A percentile compares a stretch with the other conserved stretches of the same genome.
phyloP scores from a whole-genome alignment of 2,888 invertebrate species.

The Drosophila neonasuta region DNA sequence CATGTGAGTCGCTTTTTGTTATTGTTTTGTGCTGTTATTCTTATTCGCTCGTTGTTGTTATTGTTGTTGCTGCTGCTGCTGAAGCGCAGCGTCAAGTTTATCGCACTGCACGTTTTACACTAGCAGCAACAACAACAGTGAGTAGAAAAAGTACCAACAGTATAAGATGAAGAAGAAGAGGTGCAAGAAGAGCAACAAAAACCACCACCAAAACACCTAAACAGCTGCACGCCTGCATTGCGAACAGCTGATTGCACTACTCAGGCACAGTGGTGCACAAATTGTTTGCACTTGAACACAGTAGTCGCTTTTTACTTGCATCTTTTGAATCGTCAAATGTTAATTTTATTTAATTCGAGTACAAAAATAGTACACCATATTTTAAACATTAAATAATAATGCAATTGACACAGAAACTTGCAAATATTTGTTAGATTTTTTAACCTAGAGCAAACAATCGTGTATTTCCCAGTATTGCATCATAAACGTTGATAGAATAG shows the following conservation, averaged over 20 bases:
- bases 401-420: too few relatives aligned
- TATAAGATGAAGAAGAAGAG: neutral
- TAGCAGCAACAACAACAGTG: conserved; percentile 16
- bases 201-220: conserved; percentile 9
- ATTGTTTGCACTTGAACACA: neutral
- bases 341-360: too few relatives aligned
- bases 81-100: conserved; percentile 23
- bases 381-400: too few relatives aligned
- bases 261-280: conserved; percentile 43
- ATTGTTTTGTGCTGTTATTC: conserved; percentile 26
- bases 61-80: conserved; percentile 18
- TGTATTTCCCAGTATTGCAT: conserved; percentile 12
- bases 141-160: neutral
- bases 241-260: conserved; percentile 47
- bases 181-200: conserved; percentile 1
- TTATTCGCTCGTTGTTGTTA: conserved; percentile 10
- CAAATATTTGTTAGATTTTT: too few relatives aligned
- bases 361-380: too few relatives aligned
- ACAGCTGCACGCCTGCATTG: conserved; percentile 45
- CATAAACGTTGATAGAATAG: conserved; percentile 2
- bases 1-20: conserved; percentile 59
- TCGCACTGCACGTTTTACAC: conserved; percentile 47
- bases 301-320: neutral
- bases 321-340: too few relatives aligned
- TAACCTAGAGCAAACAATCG: neutral